Evolutionary conservation across 2,797 vertebrate genomes (phyloP).

Genomic region (Schizopygopsis malacanthus): DNA sequence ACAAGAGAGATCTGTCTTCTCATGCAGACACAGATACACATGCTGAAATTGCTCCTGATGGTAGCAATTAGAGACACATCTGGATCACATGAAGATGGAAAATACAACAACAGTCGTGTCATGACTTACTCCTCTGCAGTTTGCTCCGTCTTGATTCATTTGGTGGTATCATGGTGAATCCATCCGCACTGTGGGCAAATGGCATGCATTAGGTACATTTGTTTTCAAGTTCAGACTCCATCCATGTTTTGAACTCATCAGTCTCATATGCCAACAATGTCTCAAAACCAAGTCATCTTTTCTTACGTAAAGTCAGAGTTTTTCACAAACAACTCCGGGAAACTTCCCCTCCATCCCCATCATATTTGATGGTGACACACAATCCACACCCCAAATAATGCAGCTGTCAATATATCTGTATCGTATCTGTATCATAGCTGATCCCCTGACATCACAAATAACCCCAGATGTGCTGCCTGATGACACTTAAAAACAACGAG

Average conservation of each 20-base stretch:
- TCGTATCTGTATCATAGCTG: conserved; percentile 31
- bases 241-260: conserved; percentile 37
- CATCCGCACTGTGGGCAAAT: conserved; percentile 69
- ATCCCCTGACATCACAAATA: conserved; percentile 28
- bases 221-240: conserved; percentile 19
- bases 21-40: conserved; percentile 7
- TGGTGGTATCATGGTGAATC: conserved; percentile 79
- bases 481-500: conserved; percentile 15
- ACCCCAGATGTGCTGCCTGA: conserved; percentile 5
- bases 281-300: conserved; percentile 54
- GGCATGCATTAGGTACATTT: conserved; percentile 51
- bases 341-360: conserved; percentile 54
- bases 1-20: conserved; percentile 10
- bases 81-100: conserved; percentile 47
- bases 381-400: conserved; percentile 39
- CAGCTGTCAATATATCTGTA: conserved; percentile 12
- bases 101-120: conserved; percentile 37
- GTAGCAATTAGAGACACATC: conserved; percentile 52
- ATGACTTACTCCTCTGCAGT: conserved; percentile 78
- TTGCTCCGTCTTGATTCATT: conserved; percentile 73
- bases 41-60: conserved; percentile 49
- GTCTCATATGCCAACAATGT: conserved; percentile 53
- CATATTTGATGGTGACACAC: conserved; percentile 42
- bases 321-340: conserved; percentile 51
- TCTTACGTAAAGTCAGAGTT: conserved; percentile 52